A percentile compares a stretch with the other conserved stretches of the same genome.
phyloP scores from a whole-genome alignment of 2,797 vertebrate genomes.

The Taeniopygia guttata region DNA sequence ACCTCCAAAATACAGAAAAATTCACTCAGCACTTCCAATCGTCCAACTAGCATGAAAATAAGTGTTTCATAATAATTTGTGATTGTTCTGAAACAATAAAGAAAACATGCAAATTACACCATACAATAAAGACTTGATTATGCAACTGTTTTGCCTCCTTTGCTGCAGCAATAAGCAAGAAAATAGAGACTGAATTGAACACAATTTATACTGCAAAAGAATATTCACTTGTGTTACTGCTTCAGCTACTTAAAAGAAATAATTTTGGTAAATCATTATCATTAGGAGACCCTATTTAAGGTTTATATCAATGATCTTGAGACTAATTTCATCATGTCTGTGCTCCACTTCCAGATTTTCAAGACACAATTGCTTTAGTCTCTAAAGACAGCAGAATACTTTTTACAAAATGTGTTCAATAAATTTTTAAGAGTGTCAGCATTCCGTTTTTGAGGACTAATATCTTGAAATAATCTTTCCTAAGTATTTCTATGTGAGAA shows the following conservation, averaged over 20 bases:
- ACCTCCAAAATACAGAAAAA: neutral
- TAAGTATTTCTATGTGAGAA: neutral
- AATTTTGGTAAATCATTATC: neutral
- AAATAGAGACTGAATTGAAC: slow-evolving; percentile 22
- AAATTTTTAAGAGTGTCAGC: neutral
- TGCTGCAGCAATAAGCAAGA: slow-evolving; percentile 11
- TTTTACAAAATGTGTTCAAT: neutral
- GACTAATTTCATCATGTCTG: neutral
- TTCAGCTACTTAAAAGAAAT: slow-evolving; percentile 16
- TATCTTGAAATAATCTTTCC: neutral
- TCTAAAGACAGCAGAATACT: neutral
- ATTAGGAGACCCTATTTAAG: slow-evolving; percentile 6
- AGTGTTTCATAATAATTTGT: slow-evolving; percentile 41
- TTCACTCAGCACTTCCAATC: slow-evolving; percentile 2
- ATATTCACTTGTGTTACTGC: slow-evolving; percentile 4
- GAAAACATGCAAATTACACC: slow-evolving; percentile 41
- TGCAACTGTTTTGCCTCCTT: slow-evolving; percentile 2
- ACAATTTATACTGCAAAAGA: slow-evolving; percentile 2
- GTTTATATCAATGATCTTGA: neutral
- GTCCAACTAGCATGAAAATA: slow-evolving; percentile 27
- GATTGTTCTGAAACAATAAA: slow-evolving; percentile 49
- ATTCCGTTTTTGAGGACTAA: neutral
- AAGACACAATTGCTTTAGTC: neutral
- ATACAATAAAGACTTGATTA: slow-evolving; percentile 43
- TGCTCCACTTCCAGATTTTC: neutral